Base-by-base conservation (phyloP, 1,140 invertebrate species). In the Calephelis virginiensis region DNA sequence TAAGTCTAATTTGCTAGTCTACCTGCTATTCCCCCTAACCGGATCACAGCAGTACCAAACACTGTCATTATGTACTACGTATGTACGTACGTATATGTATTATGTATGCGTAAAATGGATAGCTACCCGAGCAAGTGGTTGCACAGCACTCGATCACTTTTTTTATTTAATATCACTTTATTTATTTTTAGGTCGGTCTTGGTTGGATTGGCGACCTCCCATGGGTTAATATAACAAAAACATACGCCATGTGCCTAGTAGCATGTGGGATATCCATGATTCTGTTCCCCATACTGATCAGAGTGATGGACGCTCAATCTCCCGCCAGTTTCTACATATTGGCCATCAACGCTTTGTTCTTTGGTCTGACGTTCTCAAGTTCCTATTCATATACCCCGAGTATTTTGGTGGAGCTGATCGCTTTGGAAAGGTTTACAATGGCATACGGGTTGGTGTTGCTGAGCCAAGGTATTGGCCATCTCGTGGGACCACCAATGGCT, bases 151-250 rank as follows among this genome's bases (percentile, higher is more conserved):
- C n/a, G n/a, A n/a, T n/a, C n/a, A n/a, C n/a, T n/a, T n/a, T n/a
- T n/a, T n/a, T n/a, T 40, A 40, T 40, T 40, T 43, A 43, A 43
- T 43, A 43, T 43, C 8, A 43, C 40, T 43, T 43, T 8, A 13
- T 49, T 49, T 13, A 3, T 13, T 13, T 13, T 49, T 91, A 97
- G 95, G 93, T 98, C 40, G 92, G 94, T 12, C 93, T 98, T 37
- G 98, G 98, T 1, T 98, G 96, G 93, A 93, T 97, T 47, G 97
- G 97, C 5, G 98, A 99, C 88, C 94, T 95, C 74, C 92, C 95
- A 0, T 97, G 96, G 96, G 94, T 97, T 85, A 96, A 96, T 82
- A 94, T 97, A 10, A 95, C 94, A 45, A 94, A 97, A 75, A 95
- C 96, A 1, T 97, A 97, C 83, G 94, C 95, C 0, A 77, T 94